Conservation (phyloP, 2,888 invertebrate genomes). For the Lordiphosa andalusiaca region DNA sequence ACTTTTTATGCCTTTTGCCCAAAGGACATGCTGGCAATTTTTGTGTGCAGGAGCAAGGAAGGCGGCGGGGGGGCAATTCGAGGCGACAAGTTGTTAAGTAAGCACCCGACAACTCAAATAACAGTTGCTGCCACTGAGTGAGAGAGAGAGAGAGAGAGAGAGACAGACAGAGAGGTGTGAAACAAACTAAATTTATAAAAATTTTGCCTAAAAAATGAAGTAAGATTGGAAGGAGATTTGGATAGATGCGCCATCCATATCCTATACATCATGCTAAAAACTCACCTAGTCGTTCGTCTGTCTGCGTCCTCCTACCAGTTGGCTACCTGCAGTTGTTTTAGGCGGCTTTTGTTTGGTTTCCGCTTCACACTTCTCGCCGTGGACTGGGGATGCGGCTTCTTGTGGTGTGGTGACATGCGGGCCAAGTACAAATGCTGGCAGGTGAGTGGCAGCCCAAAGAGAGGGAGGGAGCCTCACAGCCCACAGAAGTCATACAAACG, state of each 20-base stretch:
- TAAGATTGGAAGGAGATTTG: slow-evolving; percentile 3
- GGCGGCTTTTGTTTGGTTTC: slow-evolving; percentile 73
- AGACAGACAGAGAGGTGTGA: no score
- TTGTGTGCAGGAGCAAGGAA: slow-evolving; percentile 10
- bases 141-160: no score
- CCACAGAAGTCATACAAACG: slow-evolving; percentile 69
- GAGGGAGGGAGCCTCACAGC: slow-evolving; percentile 8
- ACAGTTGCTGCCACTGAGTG: slow-evolving; percentile 6
- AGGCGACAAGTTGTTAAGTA: slow-evolving; percentile 73
- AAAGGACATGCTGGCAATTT: slow-evolving; percentile 61
- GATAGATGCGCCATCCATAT: no score
- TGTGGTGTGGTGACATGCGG: slow-evolving; percentile 62
- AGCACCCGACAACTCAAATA: slow-evolving; percentile 69
- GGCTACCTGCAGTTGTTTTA: slow-evolving; percentile 62
- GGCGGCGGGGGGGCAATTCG: slow-evolving; percentile 8
- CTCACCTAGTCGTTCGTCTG: slow-evolving; percentile 50
- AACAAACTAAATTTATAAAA: slow-evolving; percentile 51
- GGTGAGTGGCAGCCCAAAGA: slow-evolving; percentile 61
- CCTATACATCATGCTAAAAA: slow-evolving; percentile 57
- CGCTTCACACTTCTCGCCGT: slow-evolving; percentile 70
- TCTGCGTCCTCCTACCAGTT: slow-evolving; percentile 18
- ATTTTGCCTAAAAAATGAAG: slow-evolving; percentile 16
- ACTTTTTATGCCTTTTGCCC: slow-evolving; percentile 63
- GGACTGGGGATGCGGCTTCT: slow-evolving; percentile 59
- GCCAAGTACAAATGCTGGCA: slow-evolving; percentile 60